Percentiles rank a stretch among this genome's conserved stretches.
phyloP scores from a whole-genome alignment of 2,888 invertebrate species.

The Apodemia hepburni region DNA sequence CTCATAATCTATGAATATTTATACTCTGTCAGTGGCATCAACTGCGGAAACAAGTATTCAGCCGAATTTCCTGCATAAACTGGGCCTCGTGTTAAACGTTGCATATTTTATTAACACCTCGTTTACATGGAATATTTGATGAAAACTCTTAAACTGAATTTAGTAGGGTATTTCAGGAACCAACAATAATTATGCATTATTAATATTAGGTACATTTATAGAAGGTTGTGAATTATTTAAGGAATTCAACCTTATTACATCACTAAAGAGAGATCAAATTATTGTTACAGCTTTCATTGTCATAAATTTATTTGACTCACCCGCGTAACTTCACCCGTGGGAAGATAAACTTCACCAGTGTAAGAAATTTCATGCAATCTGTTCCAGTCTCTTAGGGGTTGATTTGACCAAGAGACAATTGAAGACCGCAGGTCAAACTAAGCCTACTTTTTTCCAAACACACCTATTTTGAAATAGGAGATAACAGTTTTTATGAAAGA shows the following conservation, averaged over 20 bases:
- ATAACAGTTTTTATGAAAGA: too few species aligned
- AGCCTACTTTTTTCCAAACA: too few species aligned
- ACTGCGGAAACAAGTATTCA: conserved; percentile 10
- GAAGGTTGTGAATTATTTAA: neutral
- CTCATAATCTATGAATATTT: conserved; percentile 8
- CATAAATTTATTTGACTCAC: too few species aligned
- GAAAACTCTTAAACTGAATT: neutral
- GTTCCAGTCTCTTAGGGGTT: too few species aligned
- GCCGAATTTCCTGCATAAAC: conserved; percentile 20
- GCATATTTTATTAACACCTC: conserved; percentile 56
- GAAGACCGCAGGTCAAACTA: too few species aligned
- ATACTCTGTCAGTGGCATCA: neutral
- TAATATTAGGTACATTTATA: neutral
- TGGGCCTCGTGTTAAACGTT: conserved; percentile 32
- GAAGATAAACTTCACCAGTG: too few species aligned
- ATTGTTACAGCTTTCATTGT: too few species aligned
- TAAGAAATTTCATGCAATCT: too few species aligned
- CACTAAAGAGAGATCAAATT: too few species aligned
- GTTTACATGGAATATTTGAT: conserved; percentile 63
- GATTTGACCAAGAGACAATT: too few species aligned
- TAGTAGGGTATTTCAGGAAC: neutral
- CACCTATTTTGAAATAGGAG: too few species aligned
- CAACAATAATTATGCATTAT: neutral
- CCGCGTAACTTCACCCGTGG: too few species aligned
- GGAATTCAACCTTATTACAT: neutral